phyloP scores from a whole-genome alignment of 1,140 invertebrate species.

The Apis dorsata region DNA sequence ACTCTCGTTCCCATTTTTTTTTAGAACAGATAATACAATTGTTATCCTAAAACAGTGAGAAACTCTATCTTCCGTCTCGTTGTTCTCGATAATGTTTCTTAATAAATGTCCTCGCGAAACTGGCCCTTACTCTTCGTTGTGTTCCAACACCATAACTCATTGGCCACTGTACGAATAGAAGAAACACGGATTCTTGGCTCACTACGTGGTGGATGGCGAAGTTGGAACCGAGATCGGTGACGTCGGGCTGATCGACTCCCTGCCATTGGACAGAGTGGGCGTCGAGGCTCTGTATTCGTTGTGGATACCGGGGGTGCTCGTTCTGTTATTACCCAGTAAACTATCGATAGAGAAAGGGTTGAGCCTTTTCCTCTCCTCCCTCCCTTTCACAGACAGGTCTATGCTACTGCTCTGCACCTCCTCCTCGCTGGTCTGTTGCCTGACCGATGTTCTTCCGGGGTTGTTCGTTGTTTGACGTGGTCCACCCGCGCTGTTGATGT shows the following conservation, averaged over 20 bases:
- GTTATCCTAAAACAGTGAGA: background rate
- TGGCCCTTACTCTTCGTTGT: conserved; percentile 39
- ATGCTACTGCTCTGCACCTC: conserved; percentile 78
- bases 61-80: background rate
- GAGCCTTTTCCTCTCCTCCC: conserved; percentile 82
- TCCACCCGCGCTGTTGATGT: conserved; percentile 55
- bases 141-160: background rate
- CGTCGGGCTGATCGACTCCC: conserved; percentile 71
- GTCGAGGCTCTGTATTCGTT: conserved; percentile 69
- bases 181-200: conserved; percentile 23
- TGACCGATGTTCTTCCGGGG: conserved; percentile 46
- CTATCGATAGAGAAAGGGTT: conserved; percentile 94
- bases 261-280: conserved; percentile 70
- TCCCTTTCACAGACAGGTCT: conserved; percentile 78
- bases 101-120: conserved; percentile 23
- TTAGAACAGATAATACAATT: background rate
- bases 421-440: conserved; percentile 76
- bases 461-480: conserved; percentile 44
- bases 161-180: background rate
- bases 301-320: conserved; percentile 62
- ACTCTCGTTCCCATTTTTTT: too few species aligned
- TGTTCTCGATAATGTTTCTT: conserved; percentile 41
- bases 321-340: conserved; percentile 86
- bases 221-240: conserved; percentile 73
- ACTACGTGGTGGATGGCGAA: conserved; percentile 78